Base-by-base conservation (phyloP, 2,888 invertebrate species). In the Hyalella azteca region DNA sequence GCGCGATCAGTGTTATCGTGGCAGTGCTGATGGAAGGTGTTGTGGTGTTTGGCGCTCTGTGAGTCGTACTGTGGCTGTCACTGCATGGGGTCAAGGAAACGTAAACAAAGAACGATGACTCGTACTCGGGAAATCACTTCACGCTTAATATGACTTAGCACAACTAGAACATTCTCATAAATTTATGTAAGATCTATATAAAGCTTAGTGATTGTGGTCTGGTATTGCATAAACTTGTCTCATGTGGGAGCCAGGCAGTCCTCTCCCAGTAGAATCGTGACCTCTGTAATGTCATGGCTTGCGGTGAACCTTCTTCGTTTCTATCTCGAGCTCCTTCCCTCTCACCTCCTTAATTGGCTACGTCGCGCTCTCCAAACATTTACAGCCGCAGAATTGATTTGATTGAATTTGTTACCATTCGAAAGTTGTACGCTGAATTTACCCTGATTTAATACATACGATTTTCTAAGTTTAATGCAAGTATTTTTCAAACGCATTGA, bases 251-350 rank as follows among this genome's bases (percentile, higher is more conserved):
- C 19, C 36, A 45, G 45, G 66, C 66, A 36, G 66, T 36, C 19
- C 66, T 66, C 66, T 36, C 66, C 66, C 39, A 19, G 3, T 66
- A 36, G 66, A 66, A 66, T 36, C 66, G 66, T 66, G 66, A 66
- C 66, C 66, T 66, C 66, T 66, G 66, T 66, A 66, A 66, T 66
- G 66, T 66, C 66, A 29, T 66, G 66, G 66, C 36, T 66, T 39
- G 66, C 32, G 66, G 66, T 66, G 66, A 59, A 36, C 60, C 60
- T 41, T 22, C 60, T 40, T 54, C 26, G 15, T 40, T 60, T 60
- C 41, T 36, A 22, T 15, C 40, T 26, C 13, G n/a, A n/a, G n/a
- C n/a, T 50, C 77, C 26, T 49, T 50, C 50, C 54, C 40, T 78
- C 22, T 40, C 78, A 39, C 59, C 13, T 39, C 15, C 26, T 13